These are phyloP conservation scores for Anguilla rostrata DNA, from an alignment of 2,113 vertebrate species.

Conservation along the genomic window DNA sequence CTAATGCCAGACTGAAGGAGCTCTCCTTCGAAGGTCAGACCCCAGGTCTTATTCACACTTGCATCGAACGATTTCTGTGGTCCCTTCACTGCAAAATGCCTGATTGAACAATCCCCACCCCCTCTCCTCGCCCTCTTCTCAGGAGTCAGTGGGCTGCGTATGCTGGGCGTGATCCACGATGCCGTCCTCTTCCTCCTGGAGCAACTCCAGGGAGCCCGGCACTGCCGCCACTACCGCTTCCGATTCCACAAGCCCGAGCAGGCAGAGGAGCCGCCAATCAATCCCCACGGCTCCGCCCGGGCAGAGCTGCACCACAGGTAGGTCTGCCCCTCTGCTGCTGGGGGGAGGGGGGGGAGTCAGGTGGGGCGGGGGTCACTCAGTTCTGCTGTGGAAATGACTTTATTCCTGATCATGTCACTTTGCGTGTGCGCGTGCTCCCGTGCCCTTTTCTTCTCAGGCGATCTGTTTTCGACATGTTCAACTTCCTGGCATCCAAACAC, in stretches of 20 bases:
- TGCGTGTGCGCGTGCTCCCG: neutral
- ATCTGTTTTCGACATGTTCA: conserved; percentile 96
- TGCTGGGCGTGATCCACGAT: conserved; percentile 94
- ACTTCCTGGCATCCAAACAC: conserved; percentile 97
- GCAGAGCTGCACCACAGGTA: conserved; percentile 91
- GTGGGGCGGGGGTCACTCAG: no score
- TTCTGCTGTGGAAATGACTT: no score
- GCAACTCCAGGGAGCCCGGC: conserved; percentile 89
- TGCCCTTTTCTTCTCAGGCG: conserved; percentile 69
- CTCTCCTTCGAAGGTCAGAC: conserved; percentile 90
- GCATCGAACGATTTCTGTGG: neutral
- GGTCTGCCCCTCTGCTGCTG: neutral
- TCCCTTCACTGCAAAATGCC: neutral
- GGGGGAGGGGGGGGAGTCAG: neutral
- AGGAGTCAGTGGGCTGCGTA: conserved; percentile 90
- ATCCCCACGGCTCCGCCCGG: conserved; percentile 90
- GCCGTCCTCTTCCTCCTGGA: conserved; percentile 94
- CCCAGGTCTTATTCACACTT: neutral
- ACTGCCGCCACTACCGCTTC: conserved; percentile 93
- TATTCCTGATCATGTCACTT: neutral
- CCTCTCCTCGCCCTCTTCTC: neutral
- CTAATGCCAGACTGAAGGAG: conserved; percentile 89
- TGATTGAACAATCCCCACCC: neutral
- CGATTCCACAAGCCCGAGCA: conserved; percentile 93
- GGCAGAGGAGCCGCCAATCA: conserved; percentile 86